Evolutionary conservation across 2,888 invertebrate genomes (phyloP), one percentile per base, ranked within the genome.

Genomic region (Pantelozetes paolii): DNA sequence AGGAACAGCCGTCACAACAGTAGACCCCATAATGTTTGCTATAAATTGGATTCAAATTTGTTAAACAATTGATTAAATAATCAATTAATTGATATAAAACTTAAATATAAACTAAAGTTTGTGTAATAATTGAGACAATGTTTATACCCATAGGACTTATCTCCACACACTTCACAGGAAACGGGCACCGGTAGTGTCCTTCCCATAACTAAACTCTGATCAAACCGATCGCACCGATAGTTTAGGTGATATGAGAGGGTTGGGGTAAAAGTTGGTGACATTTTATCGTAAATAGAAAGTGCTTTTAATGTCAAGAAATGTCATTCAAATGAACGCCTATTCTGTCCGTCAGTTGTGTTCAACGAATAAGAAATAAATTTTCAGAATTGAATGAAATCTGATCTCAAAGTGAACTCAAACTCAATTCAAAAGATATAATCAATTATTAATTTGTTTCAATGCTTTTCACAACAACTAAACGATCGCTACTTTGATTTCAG

Each of bases 1-100:
- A 93, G 71, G 91, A 90, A 81, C 92, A 93, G 0, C 92, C 92
- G 80, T 93, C 92, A 82, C 92, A 93, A 80, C 90, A 90, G 81
- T 87, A 88, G 18, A 90, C 89, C 0, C 92, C 91, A 80, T 91
- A 92, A 81, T 92, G 91, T 81, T 91, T 90, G 1, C 73, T 73
- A 23, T 20, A 15, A 20, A 15, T 30, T 5, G 0, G 15, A 69
- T 36, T 32, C 36, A 62, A n/a, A 57, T 57, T 26, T 57, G 30
- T 28, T 62, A 69, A 48, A 50, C n/a, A 69, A 30, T 8, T n/a
- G 18, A 71, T 20, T 11, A 70, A 71, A 30, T 18, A 30, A 15
- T 71, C 13, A 36, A 13, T 40, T 45, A 42, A 45, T 8, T n/a
- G 30, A 70, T n/a, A 67, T 23, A 30, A 18, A 30, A 36, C 13